Conservation (phyloP, 2,888 invertebrate species). For the Pinctada fucata region DNA sequence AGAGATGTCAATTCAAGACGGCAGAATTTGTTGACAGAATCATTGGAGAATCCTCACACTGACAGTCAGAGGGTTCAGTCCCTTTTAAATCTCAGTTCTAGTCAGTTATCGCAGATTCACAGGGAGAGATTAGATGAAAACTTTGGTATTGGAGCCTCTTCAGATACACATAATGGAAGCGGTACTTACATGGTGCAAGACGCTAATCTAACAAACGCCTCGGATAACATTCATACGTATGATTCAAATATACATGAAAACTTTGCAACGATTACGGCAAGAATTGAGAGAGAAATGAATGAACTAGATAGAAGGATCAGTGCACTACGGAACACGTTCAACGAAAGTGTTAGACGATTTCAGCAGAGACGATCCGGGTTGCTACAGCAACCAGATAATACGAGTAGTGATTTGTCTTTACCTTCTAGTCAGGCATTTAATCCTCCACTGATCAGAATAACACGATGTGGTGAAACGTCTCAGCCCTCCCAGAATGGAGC, state of each 20-base stretch:
- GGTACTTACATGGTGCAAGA: neutral
- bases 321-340: constrained; percentile 60
- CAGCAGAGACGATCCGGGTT: constrained; percentile 46
- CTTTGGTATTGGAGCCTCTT: too few relatives aligned
- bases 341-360: constrained; percentile 54
- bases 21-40: too few relatives aligned
- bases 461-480: constrained; percentile 23
- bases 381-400: constrained; percentile 1
- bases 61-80: neutral
- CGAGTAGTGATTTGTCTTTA: neutral
- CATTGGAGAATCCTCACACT: too few relatives aligned
- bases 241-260: constrained; percentile 40
- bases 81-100: constrained; percentile 12
- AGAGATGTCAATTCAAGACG: too few relatives aligned
- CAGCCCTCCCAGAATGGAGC: neutral
- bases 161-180: too few relatives aligned
- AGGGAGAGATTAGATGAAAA: neutral
- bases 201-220: constrained; percentile 2
- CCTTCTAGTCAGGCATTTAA: neutral
- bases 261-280: constrained; percentile 55
- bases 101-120: constrained; percentile 1
- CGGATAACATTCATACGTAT: constrained; percentile 24
- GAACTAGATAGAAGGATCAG: constrained; percentile 63
- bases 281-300: constrained; percentile 61
- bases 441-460: constrained; percentile 31